Evolutionary conservation across 2,888 invertebrate genomes (phyloP).

Genomic region (Cheilosia pagana): DNA sequence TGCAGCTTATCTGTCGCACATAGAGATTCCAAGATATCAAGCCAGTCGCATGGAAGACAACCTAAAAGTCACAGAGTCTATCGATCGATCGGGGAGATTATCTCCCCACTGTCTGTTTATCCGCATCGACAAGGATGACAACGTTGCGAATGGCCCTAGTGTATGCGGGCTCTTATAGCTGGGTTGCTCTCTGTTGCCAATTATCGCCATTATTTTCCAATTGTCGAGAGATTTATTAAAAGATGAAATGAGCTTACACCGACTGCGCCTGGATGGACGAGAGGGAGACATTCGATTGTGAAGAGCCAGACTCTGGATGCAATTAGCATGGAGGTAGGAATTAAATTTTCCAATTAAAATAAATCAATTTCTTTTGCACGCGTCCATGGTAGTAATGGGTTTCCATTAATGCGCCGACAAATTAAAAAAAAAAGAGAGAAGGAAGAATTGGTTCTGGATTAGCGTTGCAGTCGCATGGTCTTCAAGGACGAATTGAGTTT

Average conservation of each 20-base stretch:
- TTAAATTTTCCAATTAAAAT: conserved; percentile 75
- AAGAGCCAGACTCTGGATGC: conserved; percentile 38
- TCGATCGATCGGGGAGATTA: conserved; percentile 69
- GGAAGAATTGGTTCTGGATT: conserved; percentile 28
- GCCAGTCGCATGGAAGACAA: conserved; percentile 19
- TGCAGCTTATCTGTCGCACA: conserved; percentile 64
- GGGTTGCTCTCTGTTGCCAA: conserved; percentile 60
- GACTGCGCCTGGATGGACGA: not conserved
- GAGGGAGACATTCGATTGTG: not conserved
- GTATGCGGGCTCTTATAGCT: not conserved
- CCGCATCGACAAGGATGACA: conserved; percentile 43
- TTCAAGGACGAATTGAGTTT: conserved; percentile 54
- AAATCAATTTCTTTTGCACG: conserved; percentile 71
- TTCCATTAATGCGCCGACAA: conserved; percentile 73
- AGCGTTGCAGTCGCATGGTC: conserved; percentile 5
- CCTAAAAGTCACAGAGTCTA: conserved; percentile 45
- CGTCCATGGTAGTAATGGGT: conserved; percentile 67
- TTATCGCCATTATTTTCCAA: conserved; percentile 75
- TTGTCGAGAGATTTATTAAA: conserved; percentile 74
- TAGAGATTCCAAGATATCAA: conserved; percentile 65
- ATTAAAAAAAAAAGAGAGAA: conserved; percentile 51
- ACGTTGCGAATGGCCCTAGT: conserved; percentile 48
- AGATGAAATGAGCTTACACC: conserved; percentile 58
- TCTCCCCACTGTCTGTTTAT: conserved; percentile 67
- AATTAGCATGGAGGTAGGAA: conserved; percentile 75